Base-by-base conservation (phyloP, 2,113 vertebrate species). In the Callipepla californica region DNA sequence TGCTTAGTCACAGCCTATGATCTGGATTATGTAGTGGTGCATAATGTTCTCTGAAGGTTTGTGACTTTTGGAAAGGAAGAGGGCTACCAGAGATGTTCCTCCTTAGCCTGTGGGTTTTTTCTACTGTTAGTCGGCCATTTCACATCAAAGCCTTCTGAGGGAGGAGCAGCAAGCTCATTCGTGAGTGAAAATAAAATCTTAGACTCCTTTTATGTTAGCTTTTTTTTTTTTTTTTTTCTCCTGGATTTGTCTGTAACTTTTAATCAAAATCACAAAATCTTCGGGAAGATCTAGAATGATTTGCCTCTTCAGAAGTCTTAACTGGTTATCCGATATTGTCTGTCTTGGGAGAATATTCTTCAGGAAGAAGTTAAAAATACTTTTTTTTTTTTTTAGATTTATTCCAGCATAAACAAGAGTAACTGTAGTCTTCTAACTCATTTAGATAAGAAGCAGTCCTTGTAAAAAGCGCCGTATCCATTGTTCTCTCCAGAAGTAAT, bases 1-100 rank as follows among this genome's bases (percentile, higher is more conserved):
- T 80, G 47, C 22, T 79, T 74, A 57, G 73, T 16, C 26, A 45
- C 48, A 30, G 26, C 23, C 34, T 81, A 20, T 32, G 7, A 17
- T 70, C 36, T 84, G 34, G 3, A 15, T 30, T 30, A 0, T 38
- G 38, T 28, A 72, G n/a, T 36, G 19, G 9, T 2, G 2, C 36
- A 4, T 26, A n/a, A 53, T 0, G 61, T 65, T 2, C 0, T 6
- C 47, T 79, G 0, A 36, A 38, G 32, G 5, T 36, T 72, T 3
- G 1, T n/a, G 23, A 36, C 7, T 0, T 53, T 14, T 19, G 25
- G 12, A 30, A 73, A n/a, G 25, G 19, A 89, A 21, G n/a, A 11
- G 51, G 36, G 15, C 59, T 36, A 13, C 62, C 13, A 13, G 40
- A 44, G 63, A 30, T 16, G 19, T 3, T 77, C 38, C 51, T 42